phyloP scores from a whole-genome alignment of 2,888 invertebrate species.

The Slavum lentiscoides region DNA sequence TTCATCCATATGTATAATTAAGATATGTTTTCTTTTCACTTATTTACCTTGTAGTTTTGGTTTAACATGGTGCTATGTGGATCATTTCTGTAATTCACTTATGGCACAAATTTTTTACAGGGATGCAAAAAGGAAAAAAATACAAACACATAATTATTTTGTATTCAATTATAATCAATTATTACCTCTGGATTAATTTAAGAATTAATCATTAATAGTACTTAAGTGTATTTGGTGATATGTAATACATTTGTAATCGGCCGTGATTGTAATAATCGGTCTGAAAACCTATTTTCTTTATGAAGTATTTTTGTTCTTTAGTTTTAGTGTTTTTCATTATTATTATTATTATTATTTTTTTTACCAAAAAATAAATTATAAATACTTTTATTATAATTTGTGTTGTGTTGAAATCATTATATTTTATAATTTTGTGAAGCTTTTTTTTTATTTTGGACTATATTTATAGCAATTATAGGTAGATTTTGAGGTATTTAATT shows the following conservation, averaged over 20 bases:
- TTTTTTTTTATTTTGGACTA: too few species aligned
- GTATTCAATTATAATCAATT: constrained; percentile 7
- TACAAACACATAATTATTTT: background rate
- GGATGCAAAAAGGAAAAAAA: constrained; percentile 3
- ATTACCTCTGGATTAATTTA: background rate
- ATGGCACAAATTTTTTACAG: constrained; percentile 22
- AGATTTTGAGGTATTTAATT: too few species aligned
- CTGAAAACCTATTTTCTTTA: background rate
- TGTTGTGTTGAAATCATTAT: background rate
- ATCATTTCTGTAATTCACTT: constrained; percentile 2
- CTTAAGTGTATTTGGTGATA: constrained; percentile 18
- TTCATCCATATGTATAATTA: background rate
- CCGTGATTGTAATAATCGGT: background rate
- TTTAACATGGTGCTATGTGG: constrained; percentile 41
- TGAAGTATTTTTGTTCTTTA: background rate
- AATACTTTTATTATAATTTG: background rate
- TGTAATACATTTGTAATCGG: background rate
- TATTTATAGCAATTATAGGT: too few species aligned
- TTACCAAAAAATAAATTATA: constrained; percentile 7
- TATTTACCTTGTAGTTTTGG: constrained; percentile 13
- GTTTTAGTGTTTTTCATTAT: background rate
- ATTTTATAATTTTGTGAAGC: background rate
- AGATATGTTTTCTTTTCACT: background rate
- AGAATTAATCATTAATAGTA: background rate
- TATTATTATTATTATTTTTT: too few species aligned